Percentiles rank a stretch among this genome's conserved stretches.
Evolutionary conservation across 2,888 invertebrate species (phyloP).

Genomic region (Eretmocerus hayati): DNA sequence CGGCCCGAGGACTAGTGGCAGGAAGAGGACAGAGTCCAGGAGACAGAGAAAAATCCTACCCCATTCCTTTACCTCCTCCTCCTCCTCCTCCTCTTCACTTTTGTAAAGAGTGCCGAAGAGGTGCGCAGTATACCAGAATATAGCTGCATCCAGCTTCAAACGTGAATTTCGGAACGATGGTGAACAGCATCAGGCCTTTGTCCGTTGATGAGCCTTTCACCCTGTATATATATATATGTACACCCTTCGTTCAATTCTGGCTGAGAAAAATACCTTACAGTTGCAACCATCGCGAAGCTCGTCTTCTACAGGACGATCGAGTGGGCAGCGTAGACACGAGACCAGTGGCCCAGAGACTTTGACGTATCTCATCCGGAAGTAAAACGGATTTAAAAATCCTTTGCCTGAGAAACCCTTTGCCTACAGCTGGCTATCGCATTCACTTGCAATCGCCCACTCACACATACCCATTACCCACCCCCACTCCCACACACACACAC

Average conservation of each 20-base stretch:
- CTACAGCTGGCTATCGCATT: background rate
- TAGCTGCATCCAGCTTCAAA: no score
- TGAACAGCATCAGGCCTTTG: background rate
- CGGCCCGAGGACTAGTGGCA: background rate
- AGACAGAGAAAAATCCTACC: slow-evolving; percentile 9
- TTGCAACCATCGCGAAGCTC: no score
- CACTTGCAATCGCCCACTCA: background rate
- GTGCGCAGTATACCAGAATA: no score
- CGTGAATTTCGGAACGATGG: background rate
- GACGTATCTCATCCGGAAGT: slow-evolving; percentile 25
- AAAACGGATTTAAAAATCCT: slow-evolving; percentile 24
- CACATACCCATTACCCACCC: no score
- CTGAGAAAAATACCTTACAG: slow-evolving; percentile 18
- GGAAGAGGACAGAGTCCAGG: background rate
- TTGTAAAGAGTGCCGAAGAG: no score
- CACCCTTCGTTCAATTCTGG: background rate
- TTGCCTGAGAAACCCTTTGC: background rate
- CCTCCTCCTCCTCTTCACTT: background rate
- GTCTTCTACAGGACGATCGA: slow-evolving; percentile 1
- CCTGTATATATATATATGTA: background rate
- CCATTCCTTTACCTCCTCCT: background rate
- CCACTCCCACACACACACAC: no score
- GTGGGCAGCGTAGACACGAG: slow-evolving; percentile 5
- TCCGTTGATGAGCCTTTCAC: background rate
- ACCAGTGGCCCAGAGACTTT: slow-evolving; percentile 21